Evolutionary conservation across 2,113 vertebrate species (phyloP), one percentile per base, ranked within the genome.

Genomic region (Mus spicilegus): DNA sequence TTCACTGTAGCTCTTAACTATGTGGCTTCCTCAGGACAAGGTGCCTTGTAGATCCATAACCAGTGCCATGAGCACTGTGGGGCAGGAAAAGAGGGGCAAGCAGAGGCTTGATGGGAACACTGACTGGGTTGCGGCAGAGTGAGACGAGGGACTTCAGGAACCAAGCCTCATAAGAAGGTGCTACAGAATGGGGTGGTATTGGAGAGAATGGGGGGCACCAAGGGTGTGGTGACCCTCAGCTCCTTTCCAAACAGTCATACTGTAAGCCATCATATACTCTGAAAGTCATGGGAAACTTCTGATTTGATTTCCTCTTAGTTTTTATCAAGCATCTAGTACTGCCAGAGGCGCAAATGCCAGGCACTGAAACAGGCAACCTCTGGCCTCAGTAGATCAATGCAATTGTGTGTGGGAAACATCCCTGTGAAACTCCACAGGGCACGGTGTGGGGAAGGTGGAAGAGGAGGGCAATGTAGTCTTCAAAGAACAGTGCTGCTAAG

Each of bases 401-500:
- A 46, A 2, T 42, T 13, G 30, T n/a, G 16, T 39, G 17, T 61
- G 12, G 46, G 63, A 80, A 93, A 69, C 56, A 17, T 42, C 49
- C 76, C 3, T 10, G 14, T 9, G 30, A 78, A 75, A 11, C 72
- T 87, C 82, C 78, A 22, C 20, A 46, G 70, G 54, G 63, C 13
- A 76, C 0, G 5, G 56, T 58, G 28, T 91, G 54, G 65, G 90
- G 30, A 84, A 82, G 77, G 30, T 54, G 16, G 14, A 17, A n/a
- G 36, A 11, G 22, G 30, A 73, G 26, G 90, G 63, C 75, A n/a
- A 39, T 11, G 28, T 7, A 39, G 67, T 46, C 95, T 94, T 97
- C 93, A 96, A 95, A 97, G 96, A 49, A 49, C 46, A 30, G 19
- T 56, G 77, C 80, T 19, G 75, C 46, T 67, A 56, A 88, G 51